phyloP scores from a whole-genome alignment of 2,113 vertebrate species.

The Lanius collurio region DNA sequence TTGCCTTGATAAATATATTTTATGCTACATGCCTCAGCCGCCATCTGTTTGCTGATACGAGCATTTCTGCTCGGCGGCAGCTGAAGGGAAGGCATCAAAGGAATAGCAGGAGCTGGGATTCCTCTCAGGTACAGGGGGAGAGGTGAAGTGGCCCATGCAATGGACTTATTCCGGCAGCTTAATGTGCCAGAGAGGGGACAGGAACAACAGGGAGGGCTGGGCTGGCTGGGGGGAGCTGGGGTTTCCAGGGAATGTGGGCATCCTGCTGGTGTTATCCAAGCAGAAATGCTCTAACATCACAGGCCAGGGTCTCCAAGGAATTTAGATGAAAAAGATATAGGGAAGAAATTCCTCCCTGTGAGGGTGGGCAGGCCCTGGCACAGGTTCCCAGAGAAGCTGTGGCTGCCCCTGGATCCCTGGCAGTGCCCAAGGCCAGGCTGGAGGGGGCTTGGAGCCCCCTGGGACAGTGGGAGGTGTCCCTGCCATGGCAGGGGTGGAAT shows the following conservation, averaged over 20 bases:
- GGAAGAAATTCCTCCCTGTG: rapidly evolving
- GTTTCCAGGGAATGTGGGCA: not conserved
- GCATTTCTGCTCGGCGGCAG: conserved; percentile 71
- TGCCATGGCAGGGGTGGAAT: not conserved
- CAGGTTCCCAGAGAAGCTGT: not conserved
- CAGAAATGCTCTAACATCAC: rapidly evolving
- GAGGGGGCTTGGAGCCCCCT: too few relatives aligned
- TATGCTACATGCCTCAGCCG: conserved; percentile 79
- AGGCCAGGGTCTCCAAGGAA: not conserved
- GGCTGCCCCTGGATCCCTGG: not conserved
- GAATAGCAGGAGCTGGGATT: conserved; percentile 45
- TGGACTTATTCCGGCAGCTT: not conserved
- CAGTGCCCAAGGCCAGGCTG: rapidly evolving
- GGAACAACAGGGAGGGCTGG: not conserved
- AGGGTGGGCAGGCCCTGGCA: not conserved
- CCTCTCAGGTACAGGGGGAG: conserved; percentile 55
- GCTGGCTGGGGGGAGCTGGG: not conserved
- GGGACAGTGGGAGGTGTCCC: not conserved
- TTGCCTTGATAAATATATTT: conserved; percentile 86
- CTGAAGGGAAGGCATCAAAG: conserved; percentile 75
- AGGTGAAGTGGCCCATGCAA: not conserved
- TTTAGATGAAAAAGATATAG: not conserved
- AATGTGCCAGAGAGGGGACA: not conserved
- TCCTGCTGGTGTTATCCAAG: not conserved
- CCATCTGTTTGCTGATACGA: conserved; percentile 84